Percentiles rank a stretch among this genome's conserved stretches.
These are phyloP conservation scores for Leptopilina syphax DNA, from an alignment of 2,888 invertebrate genomes.

Conservation along the genomic window DNA sequence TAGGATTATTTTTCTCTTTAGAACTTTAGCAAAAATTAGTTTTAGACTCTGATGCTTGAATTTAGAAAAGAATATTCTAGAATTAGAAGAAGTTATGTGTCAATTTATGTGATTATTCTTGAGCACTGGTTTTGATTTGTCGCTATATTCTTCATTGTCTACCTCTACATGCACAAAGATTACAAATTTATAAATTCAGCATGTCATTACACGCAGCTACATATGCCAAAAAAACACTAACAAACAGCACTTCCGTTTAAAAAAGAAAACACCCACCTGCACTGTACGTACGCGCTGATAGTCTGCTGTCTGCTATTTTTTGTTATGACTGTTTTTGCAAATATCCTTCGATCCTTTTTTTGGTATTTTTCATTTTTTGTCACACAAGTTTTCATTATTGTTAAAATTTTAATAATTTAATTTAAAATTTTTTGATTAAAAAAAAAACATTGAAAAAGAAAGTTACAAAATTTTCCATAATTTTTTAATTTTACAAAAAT, in stretches of 20 bases:
- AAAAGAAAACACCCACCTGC: constrained; percentile 15
- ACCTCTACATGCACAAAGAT: constrained; percentile 5
- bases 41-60: neutral
- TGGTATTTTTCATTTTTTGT: constrained; percentile 5
- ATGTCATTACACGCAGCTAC: constrained; percentile 38
- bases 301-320: constrained; percentile 57
- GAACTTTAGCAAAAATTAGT: neutral
- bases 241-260: constrained; percentile 33
- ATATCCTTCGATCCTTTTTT: constrained; percentile 43
- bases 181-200: constrained; percentile 15
- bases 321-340: constrained; percentile 43
- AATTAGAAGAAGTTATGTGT: neutral
- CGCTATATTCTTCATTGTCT: constrained; percentile 28
- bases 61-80: neutral
- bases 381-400: constrained; percentile 27
- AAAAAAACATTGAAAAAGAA: too few species aligned
- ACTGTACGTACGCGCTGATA: constrained; percentile 52
- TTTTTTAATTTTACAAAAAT: neutral
- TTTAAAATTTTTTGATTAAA: too few species aligned
- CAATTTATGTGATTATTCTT: constrained; percentile 1
- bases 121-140: constrained; percentile 23
- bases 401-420: neutral
- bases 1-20: too few species aligned
- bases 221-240: constrained; percentile 24
- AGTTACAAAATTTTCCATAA: neutral